Conservation (phyloP, 2,888 invertebrate genomes). For the Pristionchus japonicus region DNA sequence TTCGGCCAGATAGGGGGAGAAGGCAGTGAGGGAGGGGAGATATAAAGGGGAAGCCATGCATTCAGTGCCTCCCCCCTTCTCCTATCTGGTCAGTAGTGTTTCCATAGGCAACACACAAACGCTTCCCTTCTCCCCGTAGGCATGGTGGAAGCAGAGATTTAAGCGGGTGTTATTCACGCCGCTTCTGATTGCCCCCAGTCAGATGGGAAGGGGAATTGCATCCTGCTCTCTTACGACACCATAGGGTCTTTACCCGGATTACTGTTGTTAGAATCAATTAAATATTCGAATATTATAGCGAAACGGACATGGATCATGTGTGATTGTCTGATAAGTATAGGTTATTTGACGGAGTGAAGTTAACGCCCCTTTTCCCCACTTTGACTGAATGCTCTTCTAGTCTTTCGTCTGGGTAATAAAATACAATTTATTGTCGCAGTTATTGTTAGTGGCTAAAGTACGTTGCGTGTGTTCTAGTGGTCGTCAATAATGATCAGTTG, state of each 20-base stretch:
- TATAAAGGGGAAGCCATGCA: neutral
- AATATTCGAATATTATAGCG: too few species aligned
- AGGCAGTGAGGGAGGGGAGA: neutral
- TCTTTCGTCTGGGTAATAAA: neutral
- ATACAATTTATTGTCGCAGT: neutral
- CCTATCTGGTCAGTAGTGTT: neutral
- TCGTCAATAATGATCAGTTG: neutral
- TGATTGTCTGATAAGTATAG: neutral
- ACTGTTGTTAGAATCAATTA: too few species aligned
- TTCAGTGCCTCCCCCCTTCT: neutral
- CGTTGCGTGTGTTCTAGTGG: neutral
- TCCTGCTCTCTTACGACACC: too few species aligned
- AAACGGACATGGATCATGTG: neutral
- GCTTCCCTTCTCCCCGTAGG: neutral
- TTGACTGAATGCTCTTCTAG: neutral
- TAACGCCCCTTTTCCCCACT: neutral
- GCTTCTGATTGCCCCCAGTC: neutral
- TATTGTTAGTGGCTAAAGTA: neutral
- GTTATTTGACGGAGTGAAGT: neutral
- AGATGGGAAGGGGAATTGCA: neutral
- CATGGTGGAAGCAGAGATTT: neutral
- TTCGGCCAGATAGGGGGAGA: neutral
- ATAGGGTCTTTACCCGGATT: too few species aligned
- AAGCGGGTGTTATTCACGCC: neutral
- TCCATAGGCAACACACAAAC: conserved; percentile 25